phyloP scores from a whole-genome alignment of 2,113 vertebrate genomes.

The Megaceryle maxima region DNA sequence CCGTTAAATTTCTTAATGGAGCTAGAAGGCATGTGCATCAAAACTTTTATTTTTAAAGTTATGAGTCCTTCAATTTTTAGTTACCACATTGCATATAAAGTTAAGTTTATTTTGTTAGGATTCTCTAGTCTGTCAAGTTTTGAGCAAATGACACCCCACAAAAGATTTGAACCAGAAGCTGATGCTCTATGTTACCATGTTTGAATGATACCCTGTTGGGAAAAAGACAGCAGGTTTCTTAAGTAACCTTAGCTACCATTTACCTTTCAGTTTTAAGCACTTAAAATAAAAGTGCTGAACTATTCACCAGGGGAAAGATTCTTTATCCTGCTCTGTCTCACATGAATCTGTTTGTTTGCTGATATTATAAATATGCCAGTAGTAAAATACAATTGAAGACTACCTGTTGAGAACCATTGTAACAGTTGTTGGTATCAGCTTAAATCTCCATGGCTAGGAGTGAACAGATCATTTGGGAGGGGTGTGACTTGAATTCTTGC shows the following conservation, averaged over 20 bases:
- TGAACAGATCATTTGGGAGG: neutral
- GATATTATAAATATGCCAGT: neutral
- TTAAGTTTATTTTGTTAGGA: neutral
- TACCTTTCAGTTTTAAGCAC: slow-evolving; percentile 30
- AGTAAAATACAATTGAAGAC: neutral
- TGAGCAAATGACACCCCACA: neutral
- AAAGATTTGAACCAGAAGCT: neutral
- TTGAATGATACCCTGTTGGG: neutral
- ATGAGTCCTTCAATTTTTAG: neutral
- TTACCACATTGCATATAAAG: neutral
- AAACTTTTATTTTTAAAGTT: neutral
- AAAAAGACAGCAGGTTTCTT: slow-evolving; percentile 7
- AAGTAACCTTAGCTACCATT: slow-evolving; percentile 4
- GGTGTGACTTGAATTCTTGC: neutral
- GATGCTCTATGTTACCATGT: neutral
- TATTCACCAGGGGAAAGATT: neutral
- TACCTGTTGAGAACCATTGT: neutral
- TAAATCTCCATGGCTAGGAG: neutral
- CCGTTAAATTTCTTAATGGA: neutral
- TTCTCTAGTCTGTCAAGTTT: neutral
- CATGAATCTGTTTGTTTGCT: neutral
- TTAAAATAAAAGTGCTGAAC: neutral
- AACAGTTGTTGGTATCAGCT: neutral
- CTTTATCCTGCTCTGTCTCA: neutral
- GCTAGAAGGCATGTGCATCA: neutral